phyloP scores from a whole-genome alignment of 2,888 invertebrate species.

The Mythimna impura region DNA sequence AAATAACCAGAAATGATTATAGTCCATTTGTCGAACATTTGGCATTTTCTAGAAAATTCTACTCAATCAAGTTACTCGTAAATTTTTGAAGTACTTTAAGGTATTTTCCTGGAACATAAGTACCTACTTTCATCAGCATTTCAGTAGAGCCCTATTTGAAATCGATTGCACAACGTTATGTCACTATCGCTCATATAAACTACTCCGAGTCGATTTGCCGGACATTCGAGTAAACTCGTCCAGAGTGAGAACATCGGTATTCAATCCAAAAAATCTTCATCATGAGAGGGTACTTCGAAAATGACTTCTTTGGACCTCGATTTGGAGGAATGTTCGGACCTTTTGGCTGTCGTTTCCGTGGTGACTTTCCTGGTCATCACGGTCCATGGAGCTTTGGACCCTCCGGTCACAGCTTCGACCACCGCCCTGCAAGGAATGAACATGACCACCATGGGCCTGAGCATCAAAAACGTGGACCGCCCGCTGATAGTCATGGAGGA shows the following conservation, averaged over 20 bases:
- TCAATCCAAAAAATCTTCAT: not conserved
- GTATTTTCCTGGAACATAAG: not conserved
- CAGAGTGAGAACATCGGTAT: constrained; percentile 12
- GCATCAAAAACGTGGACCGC: constrained; percentile 21
- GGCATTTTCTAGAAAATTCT: too few species aligned
- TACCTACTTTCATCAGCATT: constrained; percentile 20
- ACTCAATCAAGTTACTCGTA: too few species aligned
- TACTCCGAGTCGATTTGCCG: not conserved
- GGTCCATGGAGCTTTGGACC: constrained; percentile 22
- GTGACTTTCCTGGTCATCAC: constrained; percentile 23
- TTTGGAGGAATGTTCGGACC: constrained; percentile 6
- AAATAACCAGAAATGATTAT: too few species aligned
- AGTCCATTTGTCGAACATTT: too few species aligned
- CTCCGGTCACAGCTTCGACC: constrained; percentile 22
- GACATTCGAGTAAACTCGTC: constrained; percentile 34
- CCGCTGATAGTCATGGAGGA: not conserved
- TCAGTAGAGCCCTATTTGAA: constrained; percentile 33
- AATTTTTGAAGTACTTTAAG: not conserved
- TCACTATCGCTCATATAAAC: constrained; percentile 38
- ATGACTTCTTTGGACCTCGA: constrained; percentile 26
- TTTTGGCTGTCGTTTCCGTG: constrained; percentile 2
- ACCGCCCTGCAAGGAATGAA: not conserved
- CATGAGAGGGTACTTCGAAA: constrained; percentile 35
- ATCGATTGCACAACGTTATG: constrained; percentile 49
- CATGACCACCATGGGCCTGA: constrained; percentile 17